phyloP scores from a whole-genome alignment of 2,888 invertebrate genomes.

The Plagodis pulveraria region DNA sequence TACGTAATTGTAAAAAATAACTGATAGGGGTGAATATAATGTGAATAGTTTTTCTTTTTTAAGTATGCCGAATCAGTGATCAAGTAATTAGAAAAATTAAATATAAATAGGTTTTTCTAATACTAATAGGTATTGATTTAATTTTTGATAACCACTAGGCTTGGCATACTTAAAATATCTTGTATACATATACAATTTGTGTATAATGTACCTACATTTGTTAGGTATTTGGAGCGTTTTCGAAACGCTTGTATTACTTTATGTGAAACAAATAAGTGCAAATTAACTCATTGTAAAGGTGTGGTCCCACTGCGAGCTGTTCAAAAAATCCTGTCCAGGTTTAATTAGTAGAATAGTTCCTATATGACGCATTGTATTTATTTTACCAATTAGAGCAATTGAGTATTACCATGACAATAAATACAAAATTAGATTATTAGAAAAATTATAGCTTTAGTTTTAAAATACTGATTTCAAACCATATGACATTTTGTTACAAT shows the following conservation, averaged over 20 bases:
- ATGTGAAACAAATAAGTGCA: conserved; percentile 32
- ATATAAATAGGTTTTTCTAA: no score
- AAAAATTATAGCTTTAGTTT: no score
- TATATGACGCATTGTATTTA: conserved; percentile 4
- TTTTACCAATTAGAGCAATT: conserved; percentile 12
- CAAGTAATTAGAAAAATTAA: neutral
- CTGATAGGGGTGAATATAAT: conserved; percentile 13
- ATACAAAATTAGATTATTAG: no score
- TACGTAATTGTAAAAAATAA: conserved; percentile 54
- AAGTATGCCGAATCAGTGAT: neutral
- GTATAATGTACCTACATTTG: conserved; percentile 61
- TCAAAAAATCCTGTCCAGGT: neutral
- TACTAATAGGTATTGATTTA: no score
- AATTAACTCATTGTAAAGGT: conserved; percentile 22
- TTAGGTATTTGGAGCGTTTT: conserved; percentile 51
- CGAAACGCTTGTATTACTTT: conserved; percentile 40
- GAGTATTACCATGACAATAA: conserved; percentile 37
- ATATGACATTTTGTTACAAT: no score
- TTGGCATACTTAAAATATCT: conserved; percentile 8
- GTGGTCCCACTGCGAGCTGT: conserved; percentile 33
- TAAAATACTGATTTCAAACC: no score
- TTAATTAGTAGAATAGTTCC: conserved; percentile 7
- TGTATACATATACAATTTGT: conserved; percentile 40
- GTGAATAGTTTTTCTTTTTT: conserved; percentile 7
- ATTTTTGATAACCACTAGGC: neutral